These are phyloP conservation scores for Amphiura filiformis DNA, from an alignment of 35 echinoderm and acorn worm species.

Conservation along the genomic window DNA sequence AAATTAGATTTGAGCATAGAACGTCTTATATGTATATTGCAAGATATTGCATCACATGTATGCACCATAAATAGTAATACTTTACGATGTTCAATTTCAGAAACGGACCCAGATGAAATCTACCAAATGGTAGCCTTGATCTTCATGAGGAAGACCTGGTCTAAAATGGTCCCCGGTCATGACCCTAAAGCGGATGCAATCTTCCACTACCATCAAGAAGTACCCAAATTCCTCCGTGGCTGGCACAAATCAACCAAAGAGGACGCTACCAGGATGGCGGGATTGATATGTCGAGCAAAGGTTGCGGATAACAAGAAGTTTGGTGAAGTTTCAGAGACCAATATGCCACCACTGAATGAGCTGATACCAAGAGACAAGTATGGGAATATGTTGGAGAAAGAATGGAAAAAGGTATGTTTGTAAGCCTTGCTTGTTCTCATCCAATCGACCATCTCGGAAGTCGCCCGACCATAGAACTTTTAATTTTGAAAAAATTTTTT, in stretches of 20 bases:
- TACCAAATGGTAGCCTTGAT: not conserved
- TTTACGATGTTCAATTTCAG: too few relatives aligned
- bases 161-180: conserved; percentile 25
- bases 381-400: not conserved
- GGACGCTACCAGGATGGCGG: conserved; percentile 16
- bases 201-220: conserved; percentile 45
- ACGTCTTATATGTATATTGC: too few relatives aligned
- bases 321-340: not conserved
- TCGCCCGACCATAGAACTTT: too few relatives aligned
- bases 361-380: not conserved
- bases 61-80: too few relatives aligned
- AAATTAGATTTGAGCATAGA: too few relatives aligned
- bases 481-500: too few relatives aligned
- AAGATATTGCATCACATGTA: too few relatives aligned
- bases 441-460: too few relatives aligned
- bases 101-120: not conserved
- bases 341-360: not conserved
- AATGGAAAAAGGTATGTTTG: conserved; percentile 31
- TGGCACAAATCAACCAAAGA: conserved; percentile 10
- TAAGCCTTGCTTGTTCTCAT: too few relatives aligned
- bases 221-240: conserved; percentile 15
- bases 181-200: conserved; percentile 26
- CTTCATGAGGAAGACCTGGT: conserved; percentile 32
- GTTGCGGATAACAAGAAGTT: conserved; percentile 15
- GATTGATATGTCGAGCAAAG: conserved; percentile 7